These are phyloP conservation scores for Andricus curvator DNA, from an alignment of 2,888 invertebrate species.

Conservation along the genomic window DNA sequence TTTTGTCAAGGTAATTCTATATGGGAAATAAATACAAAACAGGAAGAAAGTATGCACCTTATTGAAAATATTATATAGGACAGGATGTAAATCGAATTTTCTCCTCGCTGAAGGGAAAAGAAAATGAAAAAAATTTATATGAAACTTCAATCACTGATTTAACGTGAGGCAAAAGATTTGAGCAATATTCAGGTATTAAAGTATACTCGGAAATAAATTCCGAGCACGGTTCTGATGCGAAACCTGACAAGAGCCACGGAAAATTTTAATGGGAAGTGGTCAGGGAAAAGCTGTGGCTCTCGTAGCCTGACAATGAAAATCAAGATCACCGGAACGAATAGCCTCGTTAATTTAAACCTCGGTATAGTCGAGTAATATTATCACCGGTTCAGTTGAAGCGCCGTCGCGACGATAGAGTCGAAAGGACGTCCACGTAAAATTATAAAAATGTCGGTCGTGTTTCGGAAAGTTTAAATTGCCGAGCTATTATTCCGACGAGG, in stretches of 20 bases:
- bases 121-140: neutral
- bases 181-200: conserved; percentile 1
- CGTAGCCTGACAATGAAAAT: conserved; percentile 17
- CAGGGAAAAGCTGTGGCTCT: neutral
- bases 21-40: neutral
- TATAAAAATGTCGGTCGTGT: conserved; percentile 39
- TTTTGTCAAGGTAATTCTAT: neutral
- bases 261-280: conserved; percentile 21
- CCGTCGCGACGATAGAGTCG: neutral
- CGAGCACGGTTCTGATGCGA: neutral
- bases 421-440: conserved; percentile 33
- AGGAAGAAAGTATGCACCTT: neutral
- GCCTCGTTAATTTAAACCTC: conserved; percentile 28
- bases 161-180: neutral
- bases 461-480: conserved; percentile 67
- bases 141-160: neutral
- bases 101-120: neutral
- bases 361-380: conserved; percentile 20
- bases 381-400: conserved; percentile 4
- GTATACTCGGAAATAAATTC: neutral
- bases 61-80: neutral
- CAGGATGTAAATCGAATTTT: neutral
- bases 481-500: conserved; percentile 65
- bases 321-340: conserved; percentile 33
- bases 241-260: conserved; percentile 6